Evolutionary conservation across 1,140 invertebrate species (phyloP).

Genomic region (Spodoptera litura): DNA sequence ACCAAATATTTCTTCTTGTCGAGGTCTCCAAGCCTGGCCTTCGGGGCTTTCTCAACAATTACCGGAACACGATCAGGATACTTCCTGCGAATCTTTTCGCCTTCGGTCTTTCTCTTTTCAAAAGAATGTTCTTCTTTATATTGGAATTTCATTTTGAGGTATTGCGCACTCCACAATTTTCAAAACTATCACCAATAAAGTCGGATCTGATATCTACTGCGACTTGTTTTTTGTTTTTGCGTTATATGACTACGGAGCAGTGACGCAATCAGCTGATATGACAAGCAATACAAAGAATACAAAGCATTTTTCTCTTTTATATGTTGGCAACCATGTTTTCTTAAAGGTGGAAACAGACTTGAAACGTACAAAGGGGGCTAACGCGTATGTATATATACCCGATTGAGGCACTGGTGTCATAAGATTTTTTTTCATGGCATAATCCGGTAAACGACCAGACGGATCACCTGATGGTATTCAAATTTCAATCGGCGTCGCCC

Average conservation of each 20-base stretch:
- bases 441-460: no score
- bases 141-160: conserved; percentile 96
- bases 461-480: no score
- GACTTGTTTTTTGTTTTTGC: conserved; percentile 86
- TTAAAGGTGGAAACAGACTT: conserved; percentile 8
- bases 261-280: conserved; percentile 86
- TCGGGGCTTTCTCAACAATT: conserved; percentile 99
- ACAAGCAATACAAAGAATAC: conserved; percentile 62
- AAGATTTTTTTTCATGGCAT: no score
- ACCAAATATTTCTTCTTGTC: conserved; percentile 99
- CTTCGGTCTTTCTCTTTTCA: conserved; percentile 99
- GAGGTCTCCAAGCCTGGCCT: conserved; percentile 98
- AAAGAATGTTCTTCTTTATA: conserved; percentile 99
- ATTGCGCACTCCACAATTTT: conserved; percentile 72
- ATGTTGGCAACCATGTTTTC: conserved; percentile 25
- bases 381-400: no score
- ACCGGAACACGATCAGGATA: conserved; percentile 99
- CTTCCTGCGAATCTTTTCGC: conserved; percentile 99
- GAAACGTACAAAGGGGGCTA: background rate
- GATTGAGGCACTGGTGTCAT: no score
- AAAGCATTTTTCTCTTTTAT: conserved; percentile 42
- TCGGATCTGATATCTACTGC: conserved; percentile 69
- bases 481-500: no score
- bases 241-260: conserved; percentile 79
- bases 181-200: conserved; percentile 59